These are phyloP conservation scores for Antheraea mylitta DNA, from an alignment of 1,140 invertebrate species.

Conservation along the genomic window DNA sequence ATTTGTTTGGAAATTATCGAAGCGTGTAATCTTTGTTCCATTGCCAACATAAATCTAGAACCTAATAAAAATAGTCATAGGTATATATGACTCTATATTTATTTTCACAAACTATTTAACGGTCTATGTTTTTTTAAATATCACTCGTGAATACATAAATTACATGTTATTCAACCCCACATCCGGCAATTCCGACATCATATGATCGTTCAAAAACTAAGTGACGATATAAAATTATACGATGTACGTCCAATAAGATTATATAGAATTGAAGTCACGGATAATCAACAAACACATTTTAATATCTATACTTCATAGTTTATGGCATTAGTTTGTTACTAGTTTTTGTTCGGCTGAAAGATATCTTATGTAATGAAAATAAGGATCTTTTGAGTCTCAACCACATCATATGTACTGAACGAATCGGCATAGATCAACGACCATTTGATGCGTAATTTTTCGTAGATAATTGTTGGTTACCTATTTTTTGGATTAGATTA, in stretches of 20 bases:
- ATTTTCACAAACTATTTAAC: too few relatives aligned
- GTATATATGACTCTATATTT: too few relatives aligned
- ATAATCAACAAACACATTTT: neutral
- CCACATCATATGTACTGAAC: too few relatives aligned
- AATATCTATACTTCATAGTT: neutral
- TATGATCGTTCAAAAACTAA: constrained; percentile 18
- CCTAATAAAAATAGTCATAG: neutral
- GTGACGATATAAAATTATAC: constrained; percentile 12
- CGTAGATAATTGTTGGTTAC: too few relatives aligned
- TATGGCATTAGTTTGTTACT: neutral
- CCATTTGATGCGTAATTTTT: too few relatives aligned
- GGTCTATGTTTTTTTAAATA: neutral
- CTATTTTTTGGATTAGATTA: too few relatives aligned
- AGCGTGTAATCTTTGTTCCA: neutral
- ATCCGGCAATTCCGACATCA: constrained; percentile 21
- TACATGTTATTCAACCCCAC: constrained; percentile 19
- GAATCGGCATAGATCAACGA: too few relatives aligned
- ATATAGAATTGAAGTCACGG: neutral
- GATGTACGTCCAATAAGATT: constrained; percentile 10
- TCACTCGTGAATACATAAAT: constrained; percentile 4
- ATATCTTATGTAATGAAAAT: too few relatives aligned
- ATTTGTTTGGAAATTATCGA: neutral
- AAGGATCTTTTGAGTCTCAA: too few relatives aligned
- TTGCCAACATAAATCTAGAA: constrained; percentile 3
- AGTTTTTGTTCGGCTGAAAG: too few relatives aligned